These are phyloP conservation scores for Malacoctenus gilli DNA, from an alignment of 2,797 vertebrate genomes.

Conservation along the genomic window DNA sequence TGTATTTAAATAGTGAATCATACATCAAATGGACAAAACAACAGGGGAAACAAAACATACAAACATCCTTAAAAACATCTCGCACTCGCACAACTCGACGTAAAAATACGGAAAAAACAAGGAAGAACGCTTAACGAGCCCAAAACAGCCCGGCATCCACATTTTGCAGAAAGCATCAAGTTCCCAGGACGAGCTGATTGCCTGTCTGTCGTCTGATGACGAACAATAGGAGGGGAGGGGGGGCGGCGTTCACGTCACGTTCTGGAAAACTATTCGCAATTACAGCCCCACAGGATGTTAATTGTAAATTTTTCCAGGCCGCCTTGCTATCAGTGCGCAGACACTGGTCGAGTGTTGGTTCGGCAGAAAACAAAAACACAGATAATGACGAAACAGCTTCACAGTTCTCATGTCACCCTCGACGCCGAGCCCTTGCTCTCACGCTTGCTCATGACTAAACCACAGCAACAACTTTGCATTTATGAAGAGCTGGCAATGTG, in stretches of 20 bases:
- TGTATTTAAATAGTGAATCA: slow-evolving; percentile 78
- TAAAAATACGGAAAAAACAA: slow-evolving; percentile 69
- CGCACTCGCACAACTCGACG: slow-evolving; percentile 61
- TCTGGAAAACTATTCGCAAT: slow-evolving; percentile 58
- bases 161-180: slow-evolving; percentile 27
- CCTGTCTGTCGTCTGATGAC: slow-evolving; percentile 53
- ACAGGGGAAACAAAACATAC: slow-evolving; percentile 81
- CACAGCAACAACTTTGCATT: slow-evolving; percentile 8
- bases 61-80: slow-evolving; percentile 80
- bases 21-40: slow-evolving; percentile 65
- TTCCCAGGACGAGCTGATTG: slow-evolving; percentile 68
- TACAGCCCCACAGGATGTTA: slow-evolving; percentile 76
- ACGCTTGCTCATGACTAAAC: slow-evolving; percentile 22
- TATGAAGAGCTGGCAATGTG: slow-evolving; percentile 8
- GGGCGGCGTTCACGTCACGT: slow-evolving; percentile 48
- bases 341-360: slow-evolving; percentile 44
- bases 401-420: slow-evolving; percentile 60
- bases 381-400: slow-evolving; percentile 55
- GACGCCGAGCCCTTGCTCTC: slow-evolving; percentile 19
- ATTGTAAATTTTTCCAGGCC: slow-evolving; percentile 67
- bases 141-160: slow-evolving; percentile 34
- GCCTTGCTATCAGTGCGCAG: slow-evolving; percentile 58
- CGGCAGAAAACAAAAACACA: slow-evolving; percentile 50
- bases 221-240: slow-evolving; percentile 33
- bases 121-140: slow-evolving; percentile 57